phyloP scores from a whole-genome alignment of 2,797 vertebrate species.

The Australoheros facetus region DNA sequence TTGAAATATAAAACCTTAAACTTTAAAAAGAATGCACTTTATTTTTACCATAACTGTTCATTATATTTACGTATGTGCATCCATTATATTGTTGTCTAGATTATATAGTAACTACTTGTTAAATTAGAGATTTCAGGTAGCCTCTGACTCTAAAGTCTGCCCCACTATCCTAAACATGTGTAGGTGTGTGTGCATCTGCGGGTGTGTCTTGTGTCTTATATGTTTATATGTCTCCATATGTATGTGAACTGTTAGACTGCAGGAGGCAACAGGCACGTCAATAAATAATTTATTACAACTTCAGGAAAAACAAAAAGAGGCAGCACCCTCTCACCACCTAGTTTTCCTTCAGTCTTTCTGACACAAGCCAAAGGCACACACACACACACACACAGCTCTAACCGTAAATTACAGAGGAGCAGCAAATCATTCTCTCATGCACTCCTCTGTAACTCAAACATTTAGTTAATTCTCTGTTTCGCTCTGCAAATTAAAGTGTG shows the following conservation, averaged over 20 bases:
- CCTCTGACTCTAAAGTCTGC: neutral
- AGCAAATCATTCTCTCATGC: constrained; percentile 64
- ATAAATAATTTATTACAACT: constrained; percentile 55
- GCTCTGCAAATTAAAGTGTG: constrained; percentile 61
- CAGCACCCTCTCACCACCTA: constrained; percentile 19
- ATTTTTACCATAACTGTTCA: neutral
- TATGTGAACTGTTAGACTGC: constrained; percentile 4
- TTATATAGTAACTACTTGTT: neutral
- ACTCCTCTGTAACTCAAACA: constrained; percentile 61
- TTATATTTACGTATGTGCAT: neutral
- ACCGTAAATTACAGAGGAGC: constrained; percentile 65
- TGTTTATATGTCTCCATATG: too few species aligned
- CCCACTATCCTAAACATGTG: neutral
- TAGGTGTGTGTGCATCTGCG: neutral
- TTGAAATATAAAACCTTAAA: neutral
- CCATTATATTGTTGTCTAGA: neutral
- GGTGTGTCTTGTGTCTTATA: neutral
- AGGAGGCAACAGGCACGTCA: constrained; percentile 26
- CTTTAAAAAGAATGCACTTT: neutral
- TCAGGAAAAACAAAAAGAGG: constrained; percentile 35
- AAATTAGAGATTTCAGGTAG: neutral
- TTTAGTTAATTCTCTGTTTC: constrained; percentile 57
- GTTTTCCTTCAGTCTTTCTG: constrained; percentile 32
- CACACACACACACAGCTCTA: constrained; percentile 20
- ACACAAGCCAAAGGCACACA: constrained; percentile 37